A percentile compares a stretch with the other conserved stretches of the same genome.
Evolutionary conservation across 2,113 vertebrate species (phyloP).

Genomic region (Orthonyx spaldingii): DNA sequence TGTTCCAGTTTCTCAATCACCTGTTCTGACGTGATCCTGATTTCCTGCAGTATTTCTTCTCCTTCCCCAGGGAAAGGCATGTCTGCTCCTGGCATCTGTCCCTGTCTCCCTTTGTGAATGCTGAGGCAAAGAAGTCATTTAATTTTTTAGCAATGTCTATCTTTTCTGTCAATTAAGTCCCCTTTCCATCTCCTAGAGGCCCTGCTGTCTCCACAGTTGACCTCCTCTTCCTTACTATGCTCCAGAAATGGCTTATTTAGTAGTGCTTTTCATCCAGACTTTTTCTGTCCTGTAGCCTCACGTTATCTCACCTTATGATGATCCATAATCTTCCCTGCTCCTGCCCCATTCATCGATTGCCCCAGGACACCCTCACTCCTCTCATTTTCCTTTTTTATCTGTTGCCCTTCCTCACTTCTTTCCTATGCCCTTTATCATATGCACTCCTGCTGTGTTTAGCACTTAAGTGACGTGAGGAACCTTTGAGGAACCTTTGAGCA

Average conservation of each 20-base stretch:
- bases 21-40: constrained; percentile 54
- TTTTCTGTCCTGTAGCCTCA: background rate
- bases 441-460: constrained; percentile 23
- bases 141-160: constrained; percentile 65
- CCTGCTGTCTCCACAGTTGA: constrained; percentile 29
- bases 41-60: constrained; percentile 62
- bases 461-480: constrained; percentile 40
- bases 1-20: constrained; percentile 61
- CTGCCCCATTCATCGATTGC: background rate
- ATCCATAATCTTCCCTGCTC: background rate
- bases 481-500: constrained; percentile 65
- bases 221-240: constrained; percentile 35
- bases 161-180: constrained; percentile 59
- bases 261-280: background rate
- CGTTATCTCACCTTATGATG: rapidly evolving
- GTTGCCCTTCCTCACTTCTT: background rate
- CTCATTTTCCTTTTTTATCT: background rate
- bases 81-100: constrained; percentile 61
- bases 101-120: constrained; percentile 45
- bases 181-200: constrained; percentile 49
- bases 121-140: constrained; percentile 57
- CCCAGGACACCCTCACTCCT: background rate
- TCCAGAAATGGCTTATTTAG: constrained; percentile 8
- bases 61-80: constrained; percentile 54
- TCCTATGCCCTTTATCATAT: constrained; percentile 19